phyloP scores from a whole-genome alignment of 2,797 vertebrate genomes.

The Danio tinwini region DNA sequence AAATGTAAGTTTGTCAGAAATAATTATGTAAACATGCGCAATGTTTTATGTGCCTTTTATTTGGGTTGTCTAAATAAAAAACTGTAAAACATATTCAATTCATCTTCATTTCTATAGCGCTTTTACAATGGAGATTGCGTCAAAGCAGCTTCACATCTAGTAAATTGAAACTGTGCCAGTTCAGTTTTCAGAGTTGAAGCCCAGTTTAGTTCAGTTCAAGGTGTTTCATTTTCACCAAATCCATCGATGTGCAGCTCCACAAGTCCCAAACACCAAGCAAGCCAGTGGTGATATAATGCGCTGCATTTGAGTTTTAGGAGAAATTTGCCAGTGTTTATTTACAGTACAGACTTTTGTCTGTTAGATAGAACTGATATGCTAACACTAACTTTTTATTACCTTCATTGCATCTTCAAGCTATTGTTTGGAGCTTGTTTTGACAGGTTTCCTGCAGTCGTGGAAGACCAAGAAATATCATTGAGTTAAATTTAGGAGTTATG shows the following conservation, averaged over 20 bases:
- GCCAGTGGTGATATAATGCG: neutral
- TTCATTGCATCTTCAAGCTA: neutral
- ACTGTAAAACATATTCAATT: slow-evolving; percentile 71
- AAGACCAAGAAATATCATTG: neutral
- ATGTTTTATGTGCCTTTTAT: slow-evolving; percentile 99
- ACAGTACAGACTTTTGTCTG: neutral
- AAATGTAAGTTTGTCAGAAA: slow-evolving; percentile 98
- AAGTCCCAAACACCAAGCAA: too few species aligned
- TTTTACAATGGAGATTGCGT: too few species aligned
- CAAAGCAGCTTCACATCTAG: too few species aligned
- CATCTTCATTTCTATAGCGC: neutral
- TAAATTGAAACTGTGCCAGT: too few species aligned
- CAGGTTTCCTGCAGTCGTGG: neutral
- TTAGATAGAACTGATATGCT: neutral
- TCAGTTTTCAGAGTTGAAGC: too few species aligned
- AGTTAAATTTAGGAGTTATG: too few species aligned
- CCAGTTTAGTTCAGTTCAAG: too few species aligned
- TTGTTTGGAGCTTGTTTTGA: neutral
- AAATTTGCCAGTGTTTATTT: neutral
- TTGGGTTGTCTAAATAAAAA: slow-evolving; percentile 99
- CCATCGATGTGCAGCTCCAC: too few species aligned
- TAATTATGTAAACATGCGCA: slow-evolving; percentile 99
- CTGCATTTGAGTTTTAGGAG: slow-evolving; percentile 45
- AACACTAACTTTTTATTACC: neutral
- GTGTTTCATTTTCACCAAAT: too few species aligned